phyloP scores from a whole-genome alignment of 2,888 invertebrate genomes.

The Stenurella melanura region DNA sequence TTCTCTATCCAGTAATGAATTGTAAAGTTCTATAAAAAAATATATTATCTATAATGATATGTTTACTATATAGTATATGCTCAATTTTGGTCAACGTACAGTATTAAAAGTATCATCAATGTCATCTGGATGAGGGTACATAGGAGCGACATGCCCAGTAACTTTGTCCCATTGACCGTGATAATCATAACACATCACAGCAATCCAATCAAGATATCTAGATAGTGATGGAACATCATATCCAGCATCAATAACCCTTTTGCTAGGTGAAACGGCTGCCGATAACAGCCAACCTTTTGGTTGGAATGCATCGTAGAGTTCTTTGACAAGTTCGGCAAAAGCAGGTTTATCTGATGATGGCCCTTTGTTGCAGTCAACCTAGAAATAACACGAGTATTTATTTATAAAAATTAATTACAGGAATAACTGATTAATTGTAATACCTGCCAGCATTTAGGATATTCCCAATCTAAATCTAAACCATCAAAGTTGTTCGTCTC shows the following conservation, averaged over 20 bases:
- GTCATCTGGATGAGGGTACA: slow-evolving; percentile 86
- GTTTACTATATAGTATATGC: slow-evolving; percentile 44
- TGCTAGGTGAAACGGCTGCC: slow-evolving; percentile 90
- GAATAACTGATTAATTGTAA: not conserved
- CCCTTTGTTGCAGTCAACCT: slow-evolving; percentile 89
- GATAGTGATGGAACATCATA: slow-evolving; percentile 88
- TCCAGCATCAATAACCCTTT: slow-evolving; percentile 88
- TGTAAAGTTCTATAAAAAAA: slow-evolving; percentile 82
- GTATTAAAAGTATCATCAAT: slow-evolving; percentile 86
- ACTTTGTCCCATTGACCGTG: slow-evolving; percentile 95
- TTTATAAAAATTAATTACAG: not conserved
- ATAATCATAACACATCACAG: slow-evolving; percentile 93
- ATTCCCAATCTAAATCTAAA: slow-evolving; percentile 95
- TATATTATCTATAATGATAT: not conserved
- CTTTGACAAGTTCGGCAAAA: slow-evolving; percentile 84
- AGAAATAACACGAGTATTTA: slow-evolving; percentile 23
- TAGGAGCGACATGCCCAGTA: slow-evolving; percentile 92
- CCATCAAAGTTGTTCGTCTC: slow-evolving; percentile 91
- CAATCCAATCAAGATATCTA: slow-evolving; percentile 89
- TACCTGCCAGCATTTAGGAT: slow-evolving; percentile 93
- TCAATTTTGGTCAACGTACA: slow-evolving; percentile 72
- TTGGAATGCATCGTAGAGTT: slow-evolving; percentile 82
- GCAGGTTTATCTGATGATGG: slow-evolving; percentile 87
- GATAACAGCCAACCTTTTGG: slow-evolving; percentile 85
- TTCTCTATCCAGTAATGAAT: slow-evolving; percentile 90